These are phyloP conservation scores for Temnothorax rugatulus DNA, from an alignment of 2,888 invertebrate species.

Conservation along the genomic window DNA sequence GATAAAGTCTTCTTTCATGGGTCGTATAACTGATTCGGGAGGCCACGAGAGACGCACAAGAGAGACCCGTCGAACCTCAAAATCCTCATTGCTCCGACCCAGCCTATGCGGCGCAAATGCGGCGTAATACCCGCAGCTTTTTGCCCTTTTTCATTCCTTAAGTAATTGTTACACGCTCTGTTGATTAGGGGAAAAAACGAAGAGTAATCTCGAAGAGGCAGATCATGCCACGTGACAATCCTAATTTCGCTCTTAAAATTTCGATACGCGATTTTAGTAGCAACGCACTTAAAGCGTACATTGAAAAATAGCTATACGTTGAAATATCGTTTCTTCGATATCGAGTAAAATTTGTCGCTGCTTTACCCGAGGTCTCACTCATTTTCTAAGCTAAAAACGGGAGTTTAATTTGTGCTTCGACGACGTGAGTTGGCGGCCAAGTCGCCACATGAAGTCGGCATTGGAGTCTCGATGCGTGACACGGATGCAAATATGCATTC, in stretches of 20 bases:
- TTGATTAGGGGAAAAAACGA: slow-evolving; percentile 14
- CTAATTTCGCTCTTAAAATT: background rate
- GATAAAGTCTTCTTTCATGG: slow-evolving; percentile 76
- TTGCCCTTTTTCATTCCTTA: slow-evolving; percentile 44
- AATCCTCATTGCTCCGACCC: slow-evolving; percentile 44
- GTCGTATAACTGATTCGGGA: slow-evolving; percentile 72
- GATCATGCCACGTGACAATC: slow-evolving; percentile 33
- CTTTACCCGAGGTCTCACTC: slow-evolving; percentile 4
- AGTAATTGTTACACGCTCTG: slow-evolving; percentile 56
- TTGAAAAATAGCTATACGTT: background rate
- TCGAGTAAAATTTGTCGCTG: slow-evolving; percentile 6
- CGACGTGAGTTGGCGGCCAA: slow-evolving; percentile 13
- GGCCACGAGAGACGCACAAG: slow-evolving; percentile 53
- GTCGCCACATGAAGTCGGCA: slow-evolving; percentile 17
- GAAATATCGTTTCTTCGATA: slow-evolving; percentile 26
- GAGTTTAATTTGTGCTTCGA: slow-evolving; percentile 41
- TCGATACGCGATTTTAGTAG: slow-evolving; percentile 2
- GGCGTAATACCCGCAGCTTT: slow-evolving; percentile 50
- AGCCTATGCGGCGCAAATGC: slow-evolving; percentile 38
- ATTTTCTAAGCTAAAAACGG: slow-evolving; percentile 26
- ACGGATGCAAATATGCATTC: slow-evolving; percentile 32
- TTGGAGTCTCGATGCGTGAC: slow-evolving; percentile 12
- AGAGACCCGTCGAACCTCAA: slow-evolving; percentile 40
- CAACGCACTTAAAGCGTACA: background rate
- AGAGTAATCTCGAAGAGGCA: slow-evolving; percentile 36